Base-by-base conservation (phyloP, 2,113 vertebrate species). In the Esox niger region DNA sequence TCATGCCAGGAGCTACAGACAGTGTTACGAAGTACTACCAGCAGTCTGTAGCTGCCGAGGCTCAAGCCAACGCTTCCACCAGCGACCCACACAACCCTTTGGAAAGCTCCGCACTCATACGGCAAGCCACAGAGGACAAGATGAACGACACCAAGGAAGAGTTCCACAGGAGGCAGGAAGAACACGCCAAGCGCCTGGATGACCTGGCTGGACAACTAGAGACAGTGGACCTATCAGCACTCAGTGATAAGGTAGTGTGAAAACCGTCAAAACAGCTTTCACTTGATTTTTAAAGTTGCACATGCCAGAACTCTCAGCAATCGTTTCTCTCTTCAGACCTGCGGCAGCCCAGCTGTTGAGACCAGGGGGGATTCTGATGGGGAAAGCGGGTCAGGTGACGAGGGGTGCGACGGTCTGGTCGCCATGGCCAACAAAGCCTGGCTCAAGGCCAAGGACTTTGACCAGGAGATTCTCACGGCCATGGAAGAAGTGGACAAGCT, bases 401-500 rank as follows among this genome's bases (percentile, higher is more conserved):
- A 94, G 0, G 93, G 92, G 38, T 99, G 97, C 0, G 61, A 89
- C 0, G 96, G 95, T 13, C 80, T 96, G 33, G 91, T 94, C 71
- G 91, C 89, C 0, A 75, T 87, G 0, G 94, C 95, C 43, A 86
- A 91, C 71, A 88, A 4, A 0, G 89, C 93, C 76, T 95, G 94
- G 93, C 90, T 88, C 78, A 95, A 93, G 64, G 91, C 94, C 69
- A 90, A 84, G 75, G 92, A 97, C 71, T 95, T 95, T 26, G 95
- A 99, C 80, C 88, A 84, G 77, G 94, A 98, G 47, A 94, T 98
- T 65, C 73, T 88, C 70, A 91, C 82, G 2, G 95, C 95, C 2
- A 89, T 99, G 87, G 92, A 94, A 66, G 96, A 98, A 67, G 94
- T 98, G 77, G 95, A 98, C 68, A 94, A 94, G 73, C 95, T 99